Base-by-base conservation (phyloP, 2,797 vertebrate species). In the Botia kubotai region DNA sequence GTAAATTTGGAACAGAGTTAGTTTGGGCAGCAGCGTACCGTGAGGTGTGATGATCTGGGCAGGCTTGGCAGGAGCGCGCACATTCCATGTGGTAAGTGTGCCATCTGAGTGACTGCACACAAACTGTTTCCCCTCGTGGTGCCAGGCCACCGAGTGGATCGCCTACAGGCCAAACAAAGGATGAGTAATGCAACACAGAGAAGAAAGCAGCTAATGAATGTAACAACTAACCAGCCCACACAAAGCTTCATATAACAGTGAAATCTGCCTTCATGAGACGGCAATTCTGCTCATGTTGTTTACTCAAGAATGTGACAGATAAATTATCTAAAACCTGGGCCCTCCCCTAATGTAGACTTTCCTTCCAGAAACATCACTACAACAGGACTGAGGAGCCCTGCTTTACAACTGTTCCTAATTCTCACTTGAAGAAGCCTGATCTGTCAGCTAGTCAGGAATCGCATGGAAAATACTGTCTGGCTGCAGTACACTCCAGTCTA, bases 101-200 rank as follows among this genome's bases (percentile, higher is more conserved):
- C 98, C 98, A 89, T 99, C 98, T 23, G 98, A 99, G 92, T 99
- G 98, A 92, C 98, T 99, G 90, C 98, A 99, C 84, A 98, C 94
- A 88, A 99, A 99, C 83, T 98, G 98, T 84, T 99, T 99, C 72
- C 98, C 98, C 93, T 99, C 98, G 69, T 99, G 98, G 89, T 99
- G 98, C 98, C 98, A 99, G 88, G 96, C 96, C 66, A 97, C 96
- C 0, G 97, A 99, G 91, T 99, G 97, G 87, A 99, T 99, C 57
- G 98, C 97, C 97, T 99, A 89, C 19, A 80, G 55, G 33, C 87
- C 65, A 86, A 83, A 83, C 73, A 76, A 85, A 82, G 62, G 65
- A 83, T 65, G 65, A 77, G 77, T 68, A 79, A 80, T 83, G 72
- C 81, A 80, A 60, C 39, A 66, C 75, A 72, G 70, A 81, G 19